phyloP scores from a whole-genome alignment of 1,140 invertebrate species.

The Apis mellifera region Amel_HAv3.1 CM009935.2:5485501-5486000 shows the following conservation, averaged over 20 bases:
- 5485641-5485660: slow-evolving; percentile 80
- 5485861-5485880: slow-evolving; percentile 92
- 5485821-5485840: slow-evolving; percentile 1
- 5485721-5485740: slow-evolving; percentile 80
- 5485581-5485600: slow-evolving; percentile 81
- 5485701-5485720: slow-evolving; percentile 80
- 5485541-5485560: slow-evolving; percentile 65
- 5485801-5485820: slow-evolving; percentile 19
- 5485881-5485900: slow-evolving; percentile 91
- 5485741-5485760: slow-evolving; percentile 70
- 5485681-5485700: slow-evolving; percentile 73
- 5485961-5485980: slow-evolving; percentile 96
- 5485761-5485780: slow-evolving; percentile 58
- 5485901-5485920: slow-evolving; percentile 84
- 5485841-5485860: slow-evolving; percentile 88
- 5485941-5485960: slow-evolving; percentile 95
- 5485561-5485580: slow-evolving; percentile 78
- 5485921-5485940: slow-evolving; percentile 87
- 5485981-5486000: slow-evolving; percentile 91
- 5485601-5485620: slow-evolving; percentile 76
- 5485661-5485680: slow-evolving; percentile 80
- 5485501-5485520: slow-evolving; percentile 65
- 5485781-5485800: slow-evolving; percentile 63
- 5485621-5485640: slow-evolving; percentile 80
- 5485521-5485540: slow-evolving; percentile 66